These are phyloP conservation scores for Scaptomyza flava DNA, from an alignment of 2,888 invertebrate species.

Conservation along the genomic window DNA sequence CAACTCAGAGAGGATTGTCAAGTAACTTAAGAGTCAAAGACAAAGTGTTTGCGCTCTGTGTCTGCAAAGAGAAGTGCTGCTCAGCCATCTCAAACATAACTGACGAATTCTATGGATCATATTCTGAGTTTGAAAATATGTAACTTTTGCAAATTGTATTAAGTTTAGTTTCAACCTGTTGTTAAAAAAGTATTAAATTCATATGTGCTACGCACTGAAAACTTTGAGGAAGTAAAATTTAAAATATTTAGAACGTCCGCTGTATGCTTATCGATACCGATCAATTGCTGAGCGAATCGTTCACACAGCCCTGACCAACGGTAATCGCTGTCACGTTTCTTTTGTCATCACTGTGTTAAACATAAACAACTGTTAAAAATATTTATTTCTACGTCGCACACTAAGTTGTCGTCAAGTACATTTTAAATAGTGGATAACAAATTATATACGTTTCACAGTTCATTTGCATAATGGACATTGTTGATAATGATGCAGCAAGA, in stretches of 20 bases:
- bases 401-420: neutral
- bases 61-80: constrained; percentile 6
- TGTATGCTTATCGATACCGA: constrained; percentile 14
- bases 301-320: constrained; percentile 19
- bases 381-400: constrained; percentile 51
- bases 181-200: neutral
- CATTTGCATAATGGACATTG: constrained; percentile 48
- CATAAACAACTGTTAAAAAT: constrained; percentile 60
- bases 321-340: constrained; percentile 3
- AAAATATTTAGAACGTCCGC: constrained; percentile 1
- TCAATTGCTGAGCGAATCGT: neutral
- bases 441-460: neutral
- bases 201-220: neutral
- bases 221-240: constrained; percentile 14
- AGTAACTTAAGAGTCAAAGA: constrained; percentile 29
- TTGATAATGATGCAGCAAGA: constrained; percentile 34
- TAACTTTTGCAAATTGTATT: neutral
- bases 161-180: neutral
- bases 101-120: neutral
- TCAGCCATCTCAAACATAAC: neutral
- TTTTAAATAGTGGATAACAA: neutral
- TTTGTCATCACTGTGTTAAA: constrained; percentile 44
- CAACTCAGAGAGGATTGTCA: constrained; percentile 14
- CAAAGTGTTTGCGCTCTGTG: neutral
- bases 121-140: neutral